These are phyloP conservation scores for Acropternis orthonyx DNA, from an alignment of 2,797 vertebrate genomes.

Conservation along the genomic window DNA sequence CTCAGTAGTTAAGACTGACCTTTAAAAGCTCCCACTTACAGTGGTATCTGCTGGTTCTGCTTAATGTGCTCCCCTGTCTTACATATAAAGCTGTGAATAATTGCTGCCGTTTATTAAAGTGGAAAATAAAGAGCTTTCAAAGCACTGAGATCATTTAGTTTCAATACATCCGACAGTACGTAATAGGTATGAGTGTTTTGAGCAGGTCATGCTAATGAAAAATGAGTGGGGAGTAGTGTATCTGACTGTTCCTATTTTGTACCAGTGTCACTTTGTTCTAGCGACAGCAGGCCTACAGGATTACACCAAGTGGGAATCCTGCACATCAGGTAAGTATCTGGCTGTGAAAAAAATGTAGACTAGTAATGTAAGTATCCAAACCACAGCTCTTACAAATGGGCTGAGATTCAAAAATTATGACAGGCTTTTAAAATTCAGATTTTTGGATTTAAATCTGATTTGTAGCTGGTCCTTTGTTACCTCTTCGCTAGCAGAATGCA, in stretches of 20 bases:
- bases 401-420: not conserved
- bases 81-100: constrained; percentile 35
- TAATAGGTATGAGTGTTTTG: not conserved
- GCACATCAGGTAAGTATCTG: not conserved
- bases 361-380: not conserved
- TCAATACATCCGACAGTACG: not conserved
- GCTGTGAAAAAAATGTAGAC: not conserved
- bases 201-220: constrained; percentile 15
- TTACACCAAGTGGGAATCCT: not conserved
- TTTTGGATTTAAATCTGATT: not conserved
- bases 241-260: not conserved
- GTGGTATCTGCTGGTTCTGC: constrained; percentile 1
- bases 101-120: constrained; percentile 31
- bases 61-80: constrained; percentile 17
- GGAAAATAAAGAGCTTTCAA: constrained; percentile 20
- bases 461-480: not conserved
- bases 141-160: not conserved
- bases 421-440: not conserved
- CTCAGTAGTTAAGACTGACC: constrained; percentile 24
- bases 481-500: not conserved
- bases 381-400: not conserved
- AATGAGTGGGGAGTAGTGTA: not conserved
- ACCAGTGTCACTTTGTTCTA: not conserved
- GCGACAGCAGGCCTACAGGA: not conserved
- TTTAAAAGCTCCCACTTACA: constrained; percentile 18